A percentile compares a stretch with the other conserved stretches of the same genome.
Evolutionary conservation across 2,888 invertebrate species (phyloP).

Genomic region (Tenthredo scrophulariae): DNA sequence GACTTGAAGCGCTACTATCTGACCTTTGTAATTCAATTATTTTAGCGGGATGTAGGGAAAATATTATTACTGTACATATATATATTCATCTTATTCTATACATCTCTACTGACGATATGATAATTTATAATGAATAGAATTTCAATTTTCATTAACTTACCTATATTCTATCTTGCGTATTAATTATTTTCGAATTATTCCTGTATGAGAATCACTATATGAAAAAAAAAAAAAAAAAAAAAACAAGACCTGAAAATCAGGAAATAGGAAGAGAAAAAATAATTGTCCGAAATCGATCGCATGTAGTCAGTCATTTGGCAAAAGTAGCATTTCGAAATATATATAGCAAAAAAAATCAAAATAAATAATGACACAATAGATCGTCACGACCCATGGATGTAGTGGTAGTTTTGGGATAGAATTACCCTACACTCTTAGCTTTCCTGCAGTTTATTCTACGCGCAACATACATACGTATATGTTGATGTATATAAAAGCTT

Average conservation of each 20-base stretch:
- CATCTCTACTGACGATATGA: background rate
- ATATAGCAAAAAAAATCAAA: background rate
- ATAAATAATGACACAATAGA: background rate
- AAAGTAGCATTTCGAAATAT: background rate
- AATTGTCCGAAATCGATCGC: background rate
- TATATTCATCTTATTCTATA: background rate
- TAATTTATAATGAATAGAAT: background rate
- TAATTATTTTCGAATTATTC: too few relatives aligned
- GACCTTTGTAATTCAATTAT: conserved; percentile 15
- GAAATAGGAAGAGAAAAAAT: background rate
- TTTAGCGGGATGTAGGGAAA: background rate
- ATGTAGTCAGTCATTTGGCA: background rate
- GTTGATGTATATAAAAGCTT: conserved; percentile 4
- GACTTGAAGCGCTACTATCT: background rate
- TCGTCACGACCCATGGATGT: background rate
- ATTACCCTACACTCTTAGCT: background rate
- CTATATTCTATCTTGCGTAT: too few relatives aligned
- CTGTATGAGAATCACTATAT: too few relatives aligned
- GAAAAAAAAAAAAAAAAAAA: too few relatives aligned
- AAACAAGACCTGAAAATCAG: background rate
- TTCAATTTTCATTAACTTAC: too few relatives aligned
- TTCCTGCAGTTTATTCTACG: background rate
- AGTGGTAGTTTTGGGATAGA: conserved; percentile 7
- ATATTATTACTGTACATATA: background rate
- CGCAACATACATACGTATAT: background rate